phyloP scores from a whole-genome alignment of 2,113 vertebrate genomes.

The Trinectes maculatus region DNA sequence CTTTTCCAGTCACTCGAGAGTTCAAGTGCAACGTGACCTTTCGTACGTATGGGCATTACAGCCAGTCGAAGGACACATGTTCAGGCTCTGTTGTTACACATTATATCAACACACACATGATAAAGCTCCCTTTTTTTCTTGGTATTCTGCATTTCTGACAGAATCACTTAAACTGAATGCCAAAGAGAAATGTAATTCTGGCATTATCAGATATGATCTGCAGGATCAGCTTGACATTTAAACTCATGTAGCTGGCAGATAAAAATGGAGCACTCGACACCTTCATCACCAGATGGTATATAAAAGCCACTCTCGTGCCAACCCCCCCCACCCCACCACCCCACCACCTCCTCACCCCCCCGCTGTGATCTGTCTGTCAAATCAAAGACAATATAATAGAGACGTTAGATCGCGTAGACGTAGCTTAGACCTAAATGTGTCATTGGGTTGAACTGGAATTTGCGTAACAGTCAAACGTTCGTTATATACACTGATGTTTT shows the following conservation, averaged over 20 bases:
- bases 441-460: constrained; percentile 10
- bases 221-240: constrained; percentile 22
- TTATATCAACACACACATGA: background rate
- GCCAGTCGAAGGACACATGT: background rate
- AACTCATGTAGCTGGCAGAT: background rate
- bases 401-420: constrained; percentile 14
- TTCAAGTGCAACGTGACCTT: background rate
- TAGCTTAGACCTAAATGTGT: constrained; percentile 10
- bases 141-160: background rate
- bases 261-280: constrained; percentile 24
- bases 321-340: too few relatives aligned
- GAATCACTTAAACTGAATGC: background rate
- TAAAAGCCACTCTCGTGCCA: constrained; percentile 25
- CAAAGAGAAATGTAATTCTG: background rate
- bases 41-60: background rate
- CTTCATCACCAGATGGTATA: constrained; percentile 6
- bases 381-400: constrained; percentile 17
- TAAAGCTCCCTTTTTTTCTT: background rate
- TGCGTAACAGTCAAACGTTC: constrained; percentile 2
- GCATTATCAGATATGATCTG: constrained; percentile 16
- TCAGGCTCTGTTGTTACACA: background rate
- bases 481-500: too few relatives aligned
- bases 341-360: too few relatives aligned
- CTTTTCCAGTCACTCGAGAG: constrained; percentile 20
- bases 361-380: constrained; percentile 39